Percentiles rank a stretch among this genome's conserved stretches.
These are phyloP conservation scores for Ophion costatus DNA, from an alignment of 2,888 invertebrate species.

Conservation along the genomic window DNA sequence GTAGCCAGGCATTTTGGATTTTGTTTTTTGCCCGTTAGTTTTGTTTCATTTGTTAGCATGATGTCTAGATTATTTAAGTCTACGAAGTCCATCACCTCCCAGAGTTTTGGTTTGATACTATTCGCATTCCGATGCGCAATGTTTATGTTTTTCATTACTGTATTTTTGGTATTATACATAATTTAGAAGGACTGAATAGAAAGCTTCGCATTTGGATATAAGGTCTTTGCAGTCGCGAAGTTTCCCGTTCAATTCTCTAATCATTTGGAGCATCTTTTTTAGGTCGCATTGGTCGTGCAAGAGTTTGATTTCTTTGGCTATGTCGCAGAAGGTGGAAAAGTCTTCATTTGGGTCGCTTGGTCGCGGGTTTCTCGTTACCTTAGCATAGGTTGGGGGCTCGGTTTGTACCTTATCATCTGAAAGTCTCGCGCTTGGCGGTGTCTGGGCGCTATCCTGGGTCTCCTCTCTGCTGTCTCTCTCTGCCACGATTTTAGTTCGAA, in stretches of 20 bases:
- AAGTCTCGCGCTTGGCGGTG: not conserved
- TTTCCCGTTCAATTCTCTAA: slow-evolving; percentile 3
- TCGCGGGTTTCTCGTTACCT: not conserved
- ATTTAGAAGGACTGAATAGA: not conserved
- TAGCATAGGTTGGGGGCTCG: not conserved
- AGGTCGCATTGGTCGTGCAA: slow-evolving; percentile 11
- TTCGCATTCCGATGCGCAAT: slow-evolving; percentile 42
- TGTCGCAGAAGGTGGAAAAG: not conserved
- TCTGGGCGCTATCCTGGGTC: no score
- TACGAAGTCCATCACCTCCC: slow-evolving; percentile 35
- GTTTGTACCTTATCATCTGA: no score
- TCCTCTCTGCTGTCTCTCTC: not conserved
- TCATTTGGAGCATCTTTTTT: slow-evolving; percentile 14
- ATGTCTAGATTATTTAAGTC: not conserved
- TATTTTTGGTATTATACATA: not conserved
- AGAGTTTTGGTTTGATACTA: not conserved
- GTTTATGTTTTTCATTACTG: not conserved
- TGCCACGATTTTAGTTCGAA: not conserved
- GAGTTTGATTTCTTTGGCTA: slow-evolving; percentile 1
- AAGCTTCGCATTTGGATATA: not conserved
- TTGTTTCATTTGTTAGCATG: slow-evolving; percentile 14
- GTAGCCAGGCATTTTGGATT: slow-evolving; percentile 21
- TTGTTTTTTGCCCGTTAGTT: not conserved
- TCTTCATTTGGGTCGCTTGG: not conserved
- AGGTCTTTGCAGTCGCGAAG: not conserved